phyloP scores from a whole-genome alignment of 2,888 invertebrate species.

The Cosmia trapezina region DNA sequence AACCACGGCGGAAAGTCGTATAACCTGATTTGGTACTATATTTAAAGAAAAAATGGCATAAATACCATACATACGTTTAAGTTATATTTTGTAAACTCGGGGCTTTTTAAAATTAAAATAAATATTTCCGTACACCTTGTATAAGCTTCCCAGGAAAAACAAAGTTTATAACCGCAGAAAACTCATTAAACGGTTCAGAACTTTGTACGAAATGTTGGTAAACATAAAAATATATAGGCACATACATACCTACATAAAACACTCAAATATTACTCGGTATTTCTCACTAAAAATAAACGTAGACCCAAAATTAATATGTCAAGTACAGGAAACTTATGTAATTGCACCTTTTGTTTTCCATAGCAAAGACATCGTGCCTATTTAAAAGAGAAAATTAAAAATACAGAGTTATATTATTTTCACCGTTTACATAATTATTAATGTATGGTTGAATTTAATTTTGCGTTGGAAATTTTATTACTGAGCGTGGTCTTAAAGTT shows the following conservation, averaged over 20 bases:
- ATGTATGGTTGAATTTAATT: slow-evolving; percentile 19
- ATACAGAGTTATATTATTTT: slow-evolving; percentile 26
- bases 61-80: neutral
- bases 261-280: neutral
- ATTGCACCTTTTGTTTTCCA: slow-evolving; percentile 26
- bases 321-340: slow-evolving; percentile 38
- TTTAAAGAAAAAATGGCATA: neutral
- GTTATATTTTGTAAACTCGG: neutral
- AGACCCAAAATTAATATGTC: slow-evolving; percentile 39
- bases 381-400: slow-evolving; percentile 14
- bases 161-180: slow-evolving; percentile 31
- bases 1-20: too few relatives aligned
- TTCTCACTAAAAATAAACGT: slow-evolving; percentile 12
- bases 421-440: slow-evolving; percentile 23
- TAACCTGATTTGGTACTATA: neutral
- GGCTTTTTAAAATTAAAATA: neutral
- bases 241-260: neutral
- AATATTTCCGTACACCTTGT: neutral
- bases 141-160: neutral
- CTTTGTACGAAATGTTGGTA: slow-evolving; percentile 33
- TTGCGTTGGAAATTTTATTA: neutral
- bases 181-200: slow-evolving; percentile 38
- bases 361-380: neutral
- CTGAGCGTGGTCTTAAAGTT: neutral
- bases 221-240: neutral